Base-by-base conservation (phyloP, 2,113 vertebrate species). In the Pogona vitticeps region DNA sequence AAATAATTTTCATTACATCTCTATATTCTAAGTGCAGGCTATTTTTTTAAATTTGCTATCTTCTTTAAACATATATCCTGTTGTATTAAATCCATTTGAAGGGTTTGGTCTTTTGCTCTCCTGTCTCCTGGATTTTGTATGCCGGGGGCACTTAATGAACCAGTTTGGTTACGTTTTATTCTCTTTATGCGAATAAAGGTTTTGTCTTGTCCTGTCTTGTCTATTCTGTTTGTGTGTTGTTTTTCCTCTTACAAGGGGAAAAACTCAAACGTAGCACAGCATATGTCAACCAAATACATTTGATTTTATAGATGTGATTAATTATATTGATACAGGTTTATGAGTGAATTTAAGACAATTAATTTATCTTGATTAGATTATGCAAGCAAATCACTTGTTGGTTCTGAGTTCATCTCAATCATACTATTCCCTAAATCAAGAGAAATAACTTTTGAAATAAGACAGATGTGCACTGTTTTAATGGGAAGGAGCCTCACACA, bases 191-290 rank as follows among this genome's bases (percentile, higher is more conserved):
- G n/a, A n/a, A n/a, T n/a, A n/a, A n/a, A n/a, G n/a, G n/a, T n/a
- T n/a, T n/a, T n/a, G n/a, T n/a, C n/a, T n/a, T n/a, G n/a, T n/a
- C n/a, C n/a, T n/a, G n/a, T n/a, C n/a, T n/a, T n/a, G n/a, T n/a
- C n/a, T n/a, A n/a, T n/a, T n/a, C n/a, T n/a, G n/a, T n/a, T n/a
- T n/a, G n/a, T n/a, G n/a, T n/a, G n/a, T n/a, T n/a, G n/a, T 31
- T 67, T 40, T 65, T n/a, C 67, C 80, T 26, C 14, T n/a, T 89
- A 88, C 1, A 63, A 89, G 89, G 59, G 6, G 52, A 4, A 83
- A 89, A 26, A n/a, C 5, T 85, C 52, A 13, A 61, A 86, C 63
- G 84, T 72, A 71, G 58, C 15, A 82, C 18, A 68, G 33, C 36
- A 73, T 56, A 23, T 82, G 20, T 82, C 67, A 82, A 33, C 12